phyloP scores from a whole-genome alignment of 2,888 invertebrate species.

The Agrenia bidenticulata region DNA sequence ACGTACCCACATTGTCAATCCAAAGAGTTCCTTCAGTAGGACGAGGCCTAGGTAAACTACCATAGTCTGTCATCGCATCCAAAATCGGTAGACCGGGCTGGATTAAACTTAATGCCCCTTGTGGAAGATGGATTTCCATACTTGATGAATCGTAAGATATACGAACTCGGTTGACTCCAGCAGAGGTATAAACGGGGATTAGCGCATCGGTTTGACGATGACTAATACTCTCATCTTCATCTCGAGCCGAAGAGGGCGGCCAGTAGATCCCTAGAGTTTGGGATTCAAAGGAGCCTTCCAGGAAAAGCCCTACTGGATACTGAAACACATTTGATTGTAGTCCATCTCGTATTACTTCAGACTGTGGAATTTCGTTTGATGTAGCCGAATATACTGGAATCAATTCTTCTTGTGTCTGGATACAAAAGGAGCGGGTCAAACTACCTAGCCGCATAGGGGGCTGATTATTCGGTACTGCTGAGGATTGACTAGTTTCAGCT shows the following conservation, averaged over 20 bases:
- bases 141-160: slow-evolving; percentile 24
- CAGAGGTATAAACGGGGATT: slow-evolving; percentile 18
- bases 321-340: slow-evolving; percentile 44
- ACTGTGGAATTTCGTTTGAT: slow-evolving; percentile 19
- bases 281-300: slow-evolving; percentile 14
- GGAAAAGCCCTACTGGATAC: slow-evolving; percentile 48
- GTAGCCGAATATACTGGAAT: slow-evolving; percentile 44
- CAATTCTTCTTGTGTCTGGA: slow-evolving; percentile 44
- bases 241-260: slow-evolving; percentile 47
- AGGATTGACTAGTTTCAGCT: too few relatives aligned
- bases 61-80: slow-evolving; percentile 39
- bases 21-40: slow-evolving; percentile 44
- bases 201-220: slow-evolving; percentile 21
- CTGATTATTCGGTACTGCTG: too few relatives aligned
- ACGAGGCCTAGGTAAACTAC: slow-evolving; percentile 27
- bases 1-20: slow-evolving; percentile 42
- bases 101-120: slow-evolving; percentile 18
- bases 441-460: too few relatives aligned
- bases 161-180: slow-evolving; percentile 12
- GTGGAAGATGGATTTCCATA: slow-evolving; percentile 19
- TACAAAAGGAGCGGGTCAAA: slow-evolving; percentile 27
- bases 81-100: slow-evolving; percentile 49
- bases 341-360: slow-evolving; percentile 40
- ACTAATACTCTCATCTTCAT: slow-evolving; percentile 31
- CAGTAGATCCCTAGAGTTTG: slow-evolving; percentile 48